Base-by-base conservation (phyloP, 2,888 invertebrate species). In the Crocallis elinguaria region DNA sequence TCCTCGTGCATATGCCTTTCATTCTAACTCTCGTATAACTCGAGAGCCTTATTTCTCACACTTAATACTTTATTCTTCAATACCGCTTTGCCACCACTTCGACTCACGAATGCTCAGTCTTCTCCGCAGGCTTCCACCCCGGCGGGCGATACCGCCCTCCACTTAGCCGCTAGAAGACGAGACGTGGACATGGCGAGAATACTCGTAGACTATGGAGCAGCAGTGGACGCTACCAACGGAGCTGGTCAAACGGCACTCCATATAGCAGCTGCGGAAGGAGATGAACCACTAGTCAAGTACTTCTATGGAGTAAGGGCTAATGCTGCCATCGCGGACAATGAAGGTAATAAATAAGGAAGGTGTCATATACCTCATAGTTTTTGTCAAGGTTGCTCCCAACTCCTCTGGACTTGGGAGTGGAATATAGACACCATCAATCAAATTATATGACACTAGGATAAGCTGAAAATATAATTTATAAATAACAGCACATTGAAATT, bases 221-320 rank as follows among this genome's bases (percentile, higher is more conserved):
- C 94, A 60, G 96, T 99, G 52, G 99, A 99, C 78, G 95, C 95
- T 48, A 96, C 96, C 80, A 99, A 99, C 80, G 96, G 96, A 2
- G 96, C 98, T 53, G 99, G 99, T 0, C 97, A 98, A 84, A 98
- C 99, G 0, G 94, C 99, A 0, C 88, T 99, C 39, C 99, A 99
- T 81, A 96, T 99, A 65, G 98, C 98, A 0, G 98, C 99, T 2
- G 97, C 97, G 25, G 97, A 98, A 78, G 99, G 99, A 0, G 99
- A 99, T 77, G 99, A 99, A 77, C 94, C 95, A 0, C 91, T 99
- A 60, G 96, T 99, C 35, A 99, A 99, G 84, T 98, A 98, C 85
- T 97, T 99, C 82, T 98, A 98, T 82, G 96, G 97, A 39, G 96
- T 98, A 48, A 94, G 98, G 69, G 99, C 99, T 9, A 98, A 98